These are phyloP conservation scores for Tetranychus piercei DNA, from an alignment of 2,888 invertebrate genomes.

Conservation along the genomic window DNA sequence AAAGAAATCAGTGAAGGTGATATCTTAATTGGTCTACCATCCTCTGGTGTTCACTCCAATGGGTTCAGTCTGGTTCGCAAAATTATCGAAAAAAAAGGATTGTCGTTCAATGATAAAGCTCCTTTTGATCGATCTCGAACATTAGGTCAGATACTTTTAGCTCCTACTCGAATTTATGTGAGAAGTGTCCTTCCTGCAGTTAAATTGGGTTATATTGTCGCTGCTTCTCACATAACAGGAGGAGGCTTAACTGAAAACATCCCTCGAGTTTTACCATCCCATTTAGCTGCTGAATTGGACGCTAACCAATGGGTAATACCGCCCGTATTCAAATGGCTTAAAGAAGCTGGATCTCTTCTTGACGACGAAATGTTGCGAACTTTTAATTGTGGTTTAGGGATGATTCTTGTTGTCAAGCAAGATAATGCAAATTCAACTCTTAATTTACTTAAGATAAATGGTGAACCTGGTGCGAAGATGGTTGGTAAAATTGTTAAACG, in stretches of 20 bases:
- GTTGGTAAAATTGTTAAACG: conserved; percentile 36
- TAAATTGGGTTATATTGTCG: conserved; percentile 53
- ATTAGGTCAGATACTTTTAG: conserved; percentile 60
- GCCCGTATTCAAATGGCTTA: conserved; percentile 69
- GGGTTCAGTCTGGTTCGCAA: conserved; percentile 76
- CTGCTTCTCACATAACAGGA: conserved; percentile 80
- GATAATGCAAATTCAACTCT: conserved; percentile 40
- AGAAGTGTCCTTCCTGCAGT: conserved; percentile 51
- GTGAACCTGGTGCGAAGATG: conserved; percentile 32
- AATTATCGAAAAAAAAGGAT: conserved; percentile 47
- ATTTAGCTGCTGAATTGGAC: conserved; percentile 47
- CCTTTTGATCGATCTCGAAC: conserved; percentile 44
- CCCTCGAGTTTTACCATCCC: conserved; percentile 52
- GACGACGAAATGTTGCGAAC: conserved; percentile 65
- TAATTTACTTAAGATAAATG: conserved; percentile 32
- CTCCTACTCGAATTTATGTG: conserved; percentile 73
- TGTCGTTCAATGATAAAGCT: conserved; percentile 51
- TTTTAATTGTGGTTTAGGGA: conserved; percentile 89
- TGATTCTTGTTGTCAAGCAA: conserved; percentile 53
- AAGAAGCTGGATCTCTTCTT: conserved; percentile 46
- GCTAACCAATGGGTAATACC: conserved; percentile 43
- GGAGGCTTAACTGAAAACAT: conserved; percentile 80
- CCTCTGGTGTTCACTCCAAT: conserved; percentile 81
- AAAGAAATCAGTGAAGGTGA: conserved; percentile 53
- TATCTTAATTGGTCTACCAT: conserved; percentile 62